phyloP scores from a whole-genome alignment of 2,888 invertebrate species.

The Muscina levida region DNA sequence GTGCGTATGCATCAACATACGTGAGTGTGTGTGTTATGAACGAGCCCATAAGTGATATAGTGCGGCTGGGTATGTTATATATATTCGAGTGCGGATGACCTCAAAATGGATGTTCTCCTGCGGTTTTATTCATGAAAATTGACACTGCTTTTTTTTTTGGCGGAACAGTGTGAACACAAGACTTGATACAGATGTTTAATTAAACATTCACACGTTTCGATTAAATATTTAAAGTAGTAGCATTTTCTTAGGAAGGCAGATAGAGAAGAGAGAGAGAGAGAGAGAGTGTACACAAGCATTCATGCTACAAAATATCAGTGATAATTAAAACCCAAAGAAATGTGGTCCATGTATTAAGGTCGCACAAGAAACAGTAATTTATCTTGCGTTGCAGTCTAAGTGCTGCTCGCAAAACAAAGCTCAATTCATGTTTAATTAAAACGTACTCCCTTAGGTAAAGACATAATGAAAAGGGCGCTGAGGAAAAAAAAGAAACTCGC shows the following conservation, averaged over 20 bases:
- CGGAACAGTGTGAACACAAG: neutral
- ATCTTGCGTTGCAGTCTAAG: too few relatives aligned
- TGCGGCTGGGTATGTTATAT: conserved; percentile 1
- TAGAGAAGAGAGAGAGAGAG: neutral
- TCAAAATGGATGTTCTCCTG: conserved; percentile 52
- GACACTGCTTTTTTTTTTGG: conserved; percentile 42
- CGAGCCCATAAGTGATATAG: too few relatives aligned
- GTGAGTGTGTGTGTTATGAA: neutral
- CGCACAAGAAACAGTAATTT: too few relatives aligned
- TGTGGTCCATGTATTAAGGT: too few relatives aligned
- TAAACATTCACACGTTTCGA: conserved; percentile 30
- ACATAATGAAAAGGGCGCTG: too few relatives aligned
- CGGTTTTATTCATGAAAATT: conserved; percentile 53
- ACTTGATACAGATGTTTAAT: conserved; percentile 56
- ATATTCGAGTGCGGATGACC: conserved; percentile 31
- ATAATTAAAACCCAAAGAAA: too few relatives aligned
- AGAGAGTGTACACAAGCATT: too few relatives aligned
- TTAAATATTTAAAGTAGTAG: conserved; percentile 17
- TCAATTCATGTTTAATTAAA: too few relatives aligned
- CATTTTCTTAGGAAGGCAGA: neutral
- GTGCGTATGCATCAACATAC: neutral
- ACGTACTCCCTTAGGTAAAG: too few relatives aligned
- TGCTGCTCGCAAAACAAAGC: too few relatives aligned
- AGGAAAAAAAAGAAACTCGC: too few relatives aligned
- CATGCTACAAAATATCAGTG: too few relatives aligned